A percentile compares a stretch with the other conserved stretches of the same genome.
phyloP scores from a whole-genome alignment of 2,888 invertebrate species.

The Toxonevra muliebris region DNA sequence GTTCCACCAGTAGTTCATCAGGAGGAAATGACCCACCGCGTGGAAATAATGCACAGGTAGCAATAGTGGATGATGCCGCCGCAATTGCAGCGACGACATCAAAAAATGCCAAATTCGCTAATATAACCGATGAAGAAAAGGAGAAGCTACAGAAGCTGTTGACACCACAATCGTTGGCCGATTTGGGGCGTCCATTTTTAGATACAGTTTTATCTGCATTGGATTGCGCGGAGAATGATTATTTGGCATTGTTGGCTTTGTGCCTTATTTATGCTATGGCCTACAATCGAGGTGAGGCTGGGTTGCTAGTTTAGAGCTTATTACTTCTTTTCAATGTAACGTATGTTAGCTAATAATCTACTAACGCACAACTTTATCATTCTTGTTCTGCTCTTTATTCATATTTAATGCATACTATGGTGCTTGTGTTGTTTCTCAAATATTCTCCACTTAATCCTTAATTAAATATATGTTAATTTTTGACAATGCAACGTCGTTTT shows the following conservation, averaged over 20 bases:
- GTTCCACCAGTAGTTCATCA: conserved; percentile 16
- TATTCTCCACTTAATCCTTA: conserved; percentile 32
- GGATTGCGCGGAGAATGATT: conserved; percentile 93
- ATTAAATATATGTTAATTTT: background rate
- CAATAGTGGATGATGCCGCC: conserved; percentile 17
- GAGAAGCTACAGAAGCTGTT: conserved; percentile 67
- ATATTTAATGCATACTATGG: conserved; percentile 37
- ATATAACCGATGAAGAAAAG: conserved; percentile 95
- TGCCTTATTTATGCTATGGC: conserved; percentile 93
- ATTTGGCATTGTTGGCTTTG: conserved; percentile 88
- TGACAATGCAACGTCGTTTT: conserved; percentile 37
- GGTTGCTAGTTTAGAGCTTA: conserved; percentile 10
- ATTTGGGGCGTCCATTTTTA: conserved; percentile 73
- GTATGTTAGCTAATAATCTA: conserved; percentile 21
- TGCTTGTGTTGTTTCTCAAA: conserved; percentile 15
- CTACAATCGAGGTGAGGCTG: conserved; percentile 83
- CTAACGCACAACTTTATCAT: conserved; percentile 31
- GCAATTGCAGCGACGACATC: conserved; percentile 14
- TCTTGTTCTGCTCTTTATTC: conserved; percentile 28
- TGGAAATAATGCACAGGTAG: background rate
- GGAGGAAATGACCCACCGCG: conserved; percentile 34
- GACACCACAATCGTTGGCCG: conserved; percentile 44
- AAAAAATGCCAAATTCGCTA: conserved; percentile 65
- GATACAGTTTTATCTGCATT: conserved; percentile 88
- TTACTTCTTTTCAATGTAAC: too few relatives aligned